Evolutionary conservation across 1,140 invertebrate species (phyloP), one percentile per base, ranked within the genome.

Genomic region (Bombus ignitus): DNA sequence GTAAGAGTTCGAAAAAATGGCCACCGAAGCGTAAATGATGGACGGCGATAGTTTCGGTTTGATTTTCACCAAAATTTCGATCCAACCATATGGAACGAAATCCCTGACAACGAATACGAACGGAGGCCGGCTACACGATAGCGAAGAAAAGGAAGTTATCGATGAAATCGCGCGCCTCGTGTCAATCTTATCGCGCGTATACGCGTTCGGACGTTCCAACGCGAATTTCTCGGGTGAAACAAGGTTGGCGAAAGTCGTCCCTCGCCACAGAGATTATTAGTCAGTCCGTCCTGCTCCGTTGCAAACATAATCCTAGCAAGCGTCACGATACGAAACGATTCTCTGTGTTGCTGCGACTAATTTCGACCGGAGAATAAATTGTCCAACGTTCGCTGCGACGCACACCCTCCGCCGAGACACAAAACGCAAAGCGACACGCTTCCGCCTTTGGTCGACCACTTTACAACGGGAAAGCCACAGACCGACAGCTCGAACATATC

Each of bases 211-310:
- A 9, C 53, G 65, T 32, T 47, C 53, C 42, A 65, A 39, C 28
- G 47, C 25, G 37, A 70, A 77, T 82, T 70, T n/a, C 25, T 73
- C 22, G n/a, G 59, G 39, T 37, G 37, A 79, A 88, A 89, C 79
- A 89, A 88, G 79, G 44, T 88, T 88, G 83, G 78, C 87, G 74
- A 89, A 89, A 88, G 79, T 86, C 18, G 79, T 83, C n/a, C 39
- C 74, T 57, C 79, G 53, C n/a, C 39, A 76, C 79, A 65, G 25
- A 80, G 57, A 88, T 81, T 86, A 88, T 75, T 83, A 86, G 42
- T 72, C 6, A 86, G 42, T 72, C 6, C 2, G 47, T 53, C 47
- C 18, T 53, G 28, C n/a, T 65, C 28, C 12, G n/a, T 44, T 32
- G 0, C 28, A 1, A n/a, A 10, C 13, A 4, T 44, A 18, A n/a